Percentiles rank a stretch among this genome's conserved stretches.
Conservation (phyloP, 2,797 vertebrate species). For the Natrix natrix region DNA sequence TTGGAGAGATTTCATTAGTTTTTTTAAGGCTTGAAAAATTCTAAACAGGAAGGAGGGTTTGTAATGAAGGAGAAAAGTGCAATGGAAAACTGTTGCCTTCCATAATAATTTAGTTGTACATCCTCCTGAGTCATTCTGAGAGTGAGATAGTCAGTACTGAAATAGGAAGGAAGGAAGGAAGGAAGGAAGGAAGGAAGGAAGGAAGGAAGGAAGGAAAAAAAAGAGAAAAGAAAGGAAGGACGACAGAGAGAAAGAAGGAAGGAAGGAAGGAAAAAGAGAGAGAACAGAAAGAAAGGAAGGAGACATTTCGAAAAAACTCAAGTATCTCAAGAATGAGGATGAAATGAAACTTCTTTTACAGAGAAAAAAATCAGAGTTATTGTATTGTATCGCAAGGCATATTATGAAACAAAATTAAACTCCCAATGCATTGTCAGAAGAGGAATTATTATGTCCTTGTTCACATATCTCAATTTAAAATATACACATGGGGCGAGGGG, state of each 20-base stretch:
- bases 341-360: not conserved
- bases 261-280: too few species aligned
- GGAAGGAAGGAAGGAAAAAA: too few species aligned
- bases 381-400: not conserved
- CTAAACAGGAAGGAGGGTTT: not conserved
- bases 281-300: too few species aligned
- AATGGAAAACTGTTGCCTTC: not conserved
- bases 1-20: not conserved
- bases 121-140: not conserved
- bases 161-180: too few species aligned
- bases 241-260: too few species aligned
- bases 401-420: not conserved
- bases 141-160: too few species aligned
- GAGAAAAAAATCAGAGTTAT: not conserved
- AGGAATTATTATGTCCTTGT: not conserved
- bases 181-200: too few species aligned
- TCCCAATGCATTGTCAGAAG: not conserved
- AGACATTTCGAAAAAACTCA: not conserved
- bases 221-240: too few species aligned
- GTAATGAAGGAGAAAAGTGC: not conserved
- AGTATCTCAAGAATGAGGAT: not conserved
- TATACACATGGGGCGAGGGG: not conserved
- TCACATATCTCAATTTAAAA: not conserved
- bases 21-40: not conserved
- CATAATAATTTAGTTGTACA: not conserved